Evolutionary conservation across 1,140 invertebrate species (phyloP), one percentile per base, ranked within the genome.

Genomic region (Zeugodacus cucurbitae): DNA sequence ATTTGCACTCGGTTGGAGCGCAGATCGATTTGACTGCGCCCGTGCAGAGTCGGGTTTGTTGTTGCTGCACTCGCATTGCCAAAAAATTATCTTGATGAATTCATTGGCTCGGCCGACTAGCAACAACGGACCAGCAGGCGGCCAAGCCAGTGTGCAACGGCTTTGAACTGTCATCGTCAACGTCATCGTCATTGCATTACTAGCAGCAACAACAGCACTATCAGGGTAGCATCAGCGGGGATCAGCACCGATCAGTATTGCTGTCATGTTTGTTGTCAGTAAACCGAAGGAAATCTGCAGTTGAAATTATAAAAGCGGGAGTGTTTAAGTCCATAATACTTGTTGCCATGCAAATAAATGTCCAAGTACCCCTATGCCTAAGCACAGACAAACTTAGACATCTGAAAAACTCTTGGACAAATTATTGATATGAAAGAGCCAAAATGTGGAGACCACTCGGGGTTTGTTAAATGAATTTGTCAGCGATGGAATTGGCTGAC

Each of bases 151-250:
- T 22, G 34, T 37, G 32, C 34, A 74, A 74, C 67, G 67, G 67
- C 67, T 74, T 74, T 74, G 67, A 74, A 74, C 67, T 74, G 67
- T 74, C 67, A 74, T n/a, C 67, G 29, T 32, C 64, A 14, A 34
- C 67, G 67, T 74, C 67, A 74, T 41, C 32, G 34, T 74, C 34
- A 74, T 74, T 74, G 34, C n/a, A n/a, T 74, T 37, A 74, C 34
- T 74, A 20, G 32, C 67, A 41, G 34, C 32, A 74, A 41, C 67
- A 74, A 41, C 17, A 41, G 34, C 67, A 74, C 41, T 41, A 74
- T 74, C 67, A 22, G 34, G 2, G 67, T 34, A 74, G 22, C 32
- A 37, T 37, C 67, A 37, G 67, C 14, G 14, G 67, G 7, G 8
- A 37, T 37, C 67, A 37, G 67, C 14, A 2, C 17, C 7, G 67